Conservation (phyloP, 53 echinoderm and acorn worm species). For the Pentamera pediparva region DNA sequence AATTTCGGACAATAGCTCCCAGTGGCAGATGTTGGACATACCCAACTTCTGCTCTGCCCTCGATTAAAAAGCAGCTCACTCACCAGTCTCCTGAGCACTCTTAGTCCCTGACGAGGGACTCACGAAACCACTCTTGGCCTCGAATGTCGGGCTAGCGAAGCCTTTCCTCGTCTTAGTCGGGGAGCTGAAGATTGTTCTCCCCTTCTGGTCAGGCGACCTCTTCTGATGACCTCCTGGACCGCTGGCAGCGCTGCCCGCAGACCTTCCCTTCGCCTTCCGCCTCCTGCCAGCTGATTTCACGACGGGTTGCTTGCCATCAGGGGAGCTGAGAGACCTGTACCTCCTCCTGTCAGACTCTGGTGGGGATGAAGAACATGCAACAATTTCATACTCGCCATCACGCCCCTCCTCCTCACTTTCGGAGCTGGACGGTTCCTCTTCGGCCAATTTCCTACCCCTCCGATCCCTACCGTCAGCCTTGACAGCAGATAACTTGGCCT, state of each 20-base stretch:
- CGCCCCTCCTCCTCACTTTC: not conserved
- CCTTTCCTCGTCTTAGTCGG: too few relatives aligned
- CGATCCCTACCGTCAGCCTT: not conserved
- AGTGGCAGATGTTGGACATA: too few relatives aligned
- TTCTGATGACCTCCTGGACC: not conserved
- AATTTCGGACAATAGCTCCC: too few relatives aligned
- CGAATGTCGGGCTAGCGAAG: too few relatives aligned
- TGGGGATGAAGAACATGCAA: too few relatives aligned
- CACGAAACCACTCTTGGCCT: too few relatives aligned
- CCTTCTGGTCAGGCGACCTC: not conserved
- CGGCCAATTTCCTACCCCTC: not conserved
- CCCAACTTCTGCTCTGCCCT: too few relatives aligned
- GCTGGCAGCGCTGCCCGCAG: not conserved
- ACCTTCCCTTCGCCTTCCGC: conserved; percentile 1
- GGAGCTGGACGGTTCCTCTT: not conserved
- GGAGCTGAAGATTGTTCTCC: not conserved
- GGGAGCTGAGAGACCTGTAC: not conserved
- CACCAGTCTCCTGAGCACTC: not conserved
- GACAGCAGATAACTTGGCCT: conserved; percentile 4
- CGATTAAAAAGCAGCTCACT: not conserved
- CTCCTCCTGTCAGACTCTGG: not conserved
- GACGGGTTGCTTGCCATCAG: too few relatives aligned
- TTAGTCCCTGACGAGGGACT: not conserved
- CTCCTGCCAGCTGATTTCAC: too few relatives aligned
- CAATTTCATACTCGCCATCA: not conserved